Evolutionary conservation across 2,113 vertebrate species (phyloP), one percentile per base, ranked within the genome.

Genomic region (Diadophis punctatus): DNA sequence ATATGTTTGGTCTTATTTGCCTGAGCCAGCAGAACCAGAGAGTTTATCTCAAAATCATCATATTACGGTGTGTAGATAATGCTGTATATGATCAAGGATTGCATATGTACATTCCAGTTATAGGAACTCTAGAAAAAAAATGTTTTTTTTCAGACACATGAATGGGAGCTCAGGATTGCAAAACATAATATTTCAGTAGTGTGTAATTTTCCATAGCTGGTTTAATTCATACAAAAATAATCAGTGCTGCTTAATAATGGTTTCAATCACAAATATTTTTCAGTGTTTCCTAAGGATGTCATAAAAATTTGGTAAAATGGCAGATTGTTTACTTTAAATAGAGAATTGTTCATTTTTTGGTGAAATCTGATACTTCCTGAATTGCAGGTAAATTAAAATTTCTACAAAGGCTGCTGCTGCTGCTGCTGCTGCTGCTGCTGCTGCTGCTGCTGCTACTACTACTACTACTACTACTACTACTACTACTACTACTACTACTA

Each of bases 241-340:
- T 16, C 51, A 8, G 20, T 80, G 2, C 16, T 88, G 10, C n/a
- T 18, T 52, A 51, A 10, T 48, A 85, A 51, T 16, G 18, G 58
- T 30, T 60, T 3, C 5, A 0, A 0, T 2, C 4, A 91, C 55
- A 49, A 46, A 53, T 14, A 90, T 39, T 1, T 92, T 52, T 25
- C 27, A 8, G 0, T 14, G 4, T 22, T 1, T 0, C 56, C 23
- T 7, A 27, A 85, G 27, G 51, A n/a, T 0, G 0, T 27, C 1
- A 18, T n/a, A 58, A 80, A 58, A 58, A 22, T 1, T 0, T 18
- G 52, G 89, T 60, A 51, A 22, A 12, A 55, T 90, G 56, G 48
- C 23, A 51, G 23, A 7, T 53, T 86, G 55, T 46, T 39, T 80
- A 39, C n/a, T 80, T 80, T 80, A 80, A 39, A 20, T 80, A 39